These are phyloP conservation scores for Caenorhabditis doughertyi DNA, from an alignment of 2,888 invertebrate genomes.

Conservation along the genomic window DNA sequence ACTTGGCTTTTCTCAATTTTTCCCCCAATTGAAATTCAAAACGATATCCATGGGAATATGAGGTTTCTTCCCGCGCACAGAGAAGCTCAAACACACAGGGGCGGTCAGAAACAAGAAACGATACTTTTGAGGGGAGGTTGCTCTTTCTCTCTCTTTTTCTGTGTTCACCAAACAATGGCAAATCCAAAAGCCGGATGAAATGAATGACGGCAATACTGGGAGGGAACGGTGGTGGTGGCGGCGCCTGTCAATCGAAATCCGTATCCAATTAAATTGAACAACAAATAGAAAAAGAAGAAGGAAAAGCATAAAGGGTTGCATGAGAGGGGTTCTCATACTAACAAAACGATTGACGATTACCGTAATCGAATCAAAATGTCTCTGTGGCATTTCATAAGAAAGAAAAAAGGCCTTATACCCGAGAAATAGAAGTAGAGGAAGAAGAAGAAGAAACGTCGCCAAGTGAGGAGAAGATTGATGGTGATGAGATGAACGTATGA, in stretches of 20 bases:
- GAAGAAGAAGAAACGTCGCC: conserved; percentile 33
- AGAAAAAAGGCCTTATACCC: conserved; percentile 9
- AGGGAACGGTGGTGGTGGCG: too few relatives aligned
- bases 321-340: conserved; percentile 36
- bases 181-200: conserved; percentile 55
- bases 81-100: neutral
- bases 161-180: conserved; percentile 60
- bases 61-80: conserved; percentile 37
- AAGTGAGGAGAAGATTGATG: conserved; percentile 51
- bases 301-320: conserved; percentile 20
- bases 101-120: conserved; percentile 36
- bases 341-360: conserved; percentile 32
- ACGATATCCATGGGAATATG: conserved; percentile 49
- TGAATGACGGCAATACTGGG: neutral
- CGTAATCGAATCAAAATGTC: conserved; percentile 59
- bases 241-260: conserved; percentile 63
- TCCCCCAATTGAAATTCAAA: conserved; percentile 49
- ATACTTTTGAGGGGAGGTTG: conserved; percentile 32
- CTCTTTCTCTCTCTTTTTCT: conserved; percentile 9
- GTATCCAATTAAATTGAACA: conserved; percentile 59
- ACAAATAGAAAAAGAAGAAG: neutral
- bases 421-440: neutral
- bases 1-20: conserved; percentile 40
- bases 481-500: conserved; percentile 20
- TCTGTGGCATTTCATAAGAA: neutral